Base-by-base conservation (phyloP, 2,113 vertebrate species). In the Arvicanthis niloticus region DNA sequence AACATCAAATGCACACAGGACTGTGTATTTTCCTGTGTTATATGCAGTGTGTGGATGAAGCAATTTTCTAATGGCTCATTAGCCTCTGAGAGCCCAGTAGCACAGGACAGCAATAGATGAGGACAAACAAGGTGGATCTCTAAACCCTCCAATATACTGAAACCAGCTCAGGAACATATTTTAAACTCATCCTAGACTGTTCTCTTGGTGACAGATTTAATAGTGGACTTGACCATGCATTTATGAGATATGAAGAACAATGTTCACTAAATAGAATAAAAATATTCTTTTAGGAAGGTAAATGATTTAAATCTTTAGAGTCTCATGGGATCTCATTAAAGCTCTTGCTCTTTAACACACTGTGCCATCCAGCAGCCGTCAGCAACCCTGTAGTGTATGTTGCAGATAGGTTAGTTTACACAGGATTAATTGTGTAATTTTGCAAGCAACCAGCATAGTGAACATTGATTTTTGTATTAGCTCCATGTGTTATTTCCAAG, bases 251-350 rank as follows among this genome's bases (percentile, higher is more conserved):
- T 89, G 87, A 40, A 95, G 86, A 90, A 76, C 31, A 75, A 34
- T 88, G 80, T 97, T 88, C 76, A 53, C 91, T 98, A 98, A 98
- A 96, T 93, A 89, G 73, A 85, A 90, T 97, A 98, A 98, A 98
- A 98, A 98, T 96, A 97, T 93, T 95, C 92, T 97, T 98, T 97
- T 92, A 96, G 80, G 92, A 77, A 80, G 40, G 12, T 10, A 91
- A 87, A 90, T 80, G 45, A 97, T 97, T 94, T 96, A 97, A 98
- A 87, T 96, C 92, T 82, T 0, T 73, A 73, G 51, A 26, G 92
- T 98, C 98, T 98, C 98, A 3, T 0, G 98, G 98, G 98, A 98
- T 89, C 98, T 99, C 98, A 98, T 99, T 99, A 98, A 97, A 98
- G 93, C 81, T 4, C 96, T 98, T 76, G 90, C 93, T 96, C 68